Conservation (phyloP, 2,113 vertebrate species). For the Morone chrysops region DNA sequence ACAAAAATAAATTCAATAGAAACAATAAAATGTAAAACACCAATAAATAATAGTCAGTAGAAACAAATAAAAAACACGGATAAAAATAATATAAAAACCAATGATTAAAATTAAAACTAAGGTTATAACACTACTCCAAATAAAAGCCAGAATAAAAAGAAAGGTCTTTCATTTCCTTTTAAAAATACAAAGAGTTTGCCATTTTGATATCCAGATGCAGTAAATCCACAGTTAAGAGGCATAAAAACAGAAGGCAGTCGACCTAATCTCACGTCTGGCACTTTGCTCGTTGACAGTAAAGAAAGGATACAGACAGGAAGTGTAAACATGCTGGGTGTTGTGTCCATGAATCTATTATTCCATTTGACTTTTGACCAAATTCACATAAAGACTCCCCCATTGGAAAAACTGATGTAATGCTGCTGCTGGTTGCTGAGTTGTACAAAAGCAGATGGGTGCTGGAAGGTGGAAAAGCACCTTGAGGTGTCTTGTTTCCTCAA, state of each 20-base stretch:
- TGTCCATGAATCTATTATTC: background rate
- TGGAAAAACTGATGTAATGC: background rate
- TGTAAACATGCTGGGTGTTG: background rate
- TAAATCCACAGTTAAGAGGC: background rate
- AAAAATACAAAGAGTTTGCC: too few species aligned
- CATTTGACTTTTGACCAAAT: background rate
- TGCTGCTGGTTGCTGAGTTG: background rate
- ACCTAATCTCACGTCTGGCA: background rate
- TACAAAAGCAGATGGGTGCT: background rate
- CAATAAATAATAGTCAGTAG: too few species aligned
- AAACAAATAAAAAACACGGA: too few species aligned
- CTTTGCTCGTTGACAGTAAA: conserved; percentile 2
- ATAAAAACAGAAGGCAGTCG: background rate
- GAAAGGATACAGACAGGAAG: background rate
- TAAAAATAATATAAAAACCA: too few species aligned
- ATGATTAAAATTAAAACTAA: too few species aligned
- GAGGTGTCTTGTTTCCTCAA: background rate
- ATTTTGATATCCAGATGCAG: too few species aligned
- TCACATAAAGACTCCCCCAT: background rate
- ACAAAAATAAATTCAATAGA: too few species aligned
- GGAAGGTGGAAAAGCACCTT: background rate
- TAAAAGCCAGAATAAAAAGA: too few species aligned
- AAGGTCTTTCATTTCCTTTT: too few species aligned
- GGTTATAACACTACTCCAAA: too few species aligned
- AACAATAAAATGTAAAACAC: too few species aligned